These are phyloP conservation scores for Darevskia nairensis DNA, from an alignment of 2,797 vertebrate species.

Conservation along the genomic window DNA sequence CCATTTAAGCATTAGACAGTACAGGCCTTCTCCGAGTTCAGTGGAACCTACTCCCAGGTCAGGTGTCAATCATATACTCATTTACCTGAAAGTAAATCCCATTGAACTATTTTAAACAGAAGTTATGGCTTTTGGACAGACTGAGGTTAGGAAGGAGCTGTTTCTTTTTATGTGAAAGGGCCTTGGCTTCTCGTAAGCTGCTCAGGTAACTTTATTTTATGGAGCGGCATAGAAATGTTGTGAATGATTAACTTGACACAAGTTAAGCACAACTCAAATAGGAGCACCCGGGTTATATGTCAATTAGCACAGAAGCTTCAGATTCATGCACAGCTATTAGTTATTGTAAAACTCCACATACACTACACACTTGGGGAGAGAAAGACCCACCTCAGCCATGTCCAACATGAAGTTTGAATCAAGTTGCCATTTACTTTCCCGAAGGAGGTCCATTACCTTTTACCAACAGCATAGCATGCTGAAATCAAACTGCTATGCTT, in stretches of 20 bases:
- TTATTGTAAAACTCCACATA: background rate
- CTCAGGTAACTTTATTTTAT: background rate
- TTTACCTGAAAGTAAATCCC: no score
- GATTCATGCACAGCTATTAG: background rate
- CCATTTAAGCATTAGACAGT: background rate
- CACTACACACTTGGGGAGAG: background rate
- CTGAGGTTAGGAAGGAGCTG: background rate
- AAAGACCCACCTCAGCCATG: background rate
- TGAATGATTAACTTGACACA: background rate
- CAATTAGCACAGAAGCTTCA: background rate
- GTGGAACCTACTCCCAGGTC: background rate
- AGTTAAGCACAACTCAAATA: background rate
- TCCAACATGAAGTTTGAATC: background rate
- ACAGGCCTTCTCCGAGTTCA: background rate
- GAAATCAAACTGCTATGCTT: constrained; percentile 2
- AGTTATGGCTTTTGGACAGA: background rate
- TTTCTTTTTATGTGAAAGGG: background rate
- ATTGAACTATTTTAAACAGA: background rate
- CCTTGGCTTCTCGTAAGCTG: background rate
- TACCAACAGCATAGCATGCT: background rate
- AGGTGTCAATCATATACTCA: background rate
- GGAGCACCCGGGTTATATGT: background rate
- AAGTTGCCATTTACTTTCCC: background rate
- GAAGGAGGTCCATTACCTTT: background rate
- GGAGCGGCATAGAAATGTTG: background rate